A percentile compares a stretch with the other conserved stretches of the same genome.
phyloP scores from a whole-genome alignment of 2,113 vertebrate species.

The Sterrhoptilus dennistouni region DNA sequence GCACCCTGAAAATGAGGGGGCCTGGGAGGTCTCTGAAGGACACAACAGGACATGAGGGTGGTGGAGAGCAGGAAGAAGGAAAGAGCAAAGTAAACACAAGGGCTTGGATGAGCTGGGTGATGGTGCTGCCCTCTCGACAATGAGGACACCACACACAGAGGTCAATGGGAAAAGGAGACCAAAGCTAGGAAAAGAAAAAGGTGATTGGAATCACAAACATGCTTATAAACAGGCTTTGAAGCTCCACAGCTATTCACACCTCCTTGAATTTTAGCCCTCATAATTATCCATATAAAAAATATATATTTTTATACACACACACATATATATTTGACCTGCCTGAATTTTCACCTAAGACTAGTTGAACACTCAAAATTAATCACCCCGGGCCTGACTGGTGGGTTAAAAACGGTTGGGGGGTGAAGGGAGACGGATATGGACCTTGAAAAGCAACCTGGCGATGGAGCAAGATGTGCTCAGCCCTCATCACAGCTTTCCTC shows the following conservation, averaged over 20 bases:
- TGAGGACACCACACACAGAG: background rate
- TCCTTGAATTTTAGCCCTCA: background rate
- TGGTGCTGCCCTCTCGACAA: rapidly evolving
- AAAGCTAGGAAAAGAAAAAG: background rate
- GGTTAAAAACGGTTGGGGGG: background rate
- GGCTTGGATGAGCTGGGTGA: background rate
- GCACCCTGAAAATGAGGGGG: background rate
- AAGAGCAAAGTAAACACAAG: background rate
- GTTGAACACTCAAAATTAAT: background rate
- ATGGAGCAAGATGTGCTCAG: background rate
- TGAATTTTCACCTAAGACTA: background rate
- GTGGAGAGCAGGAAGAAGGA: background rate
- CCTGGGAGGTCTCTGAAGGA: background rate
- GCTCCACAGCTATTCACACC: background rate
- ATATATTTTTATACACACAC: background rate
- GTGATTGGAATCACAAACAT: background rate
- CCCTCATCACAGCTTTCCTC: background rate
- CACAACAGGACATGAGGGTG: background rate
- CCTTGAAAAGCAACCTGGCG: background rate
- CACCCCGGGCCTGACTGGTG: rapidly evolving
- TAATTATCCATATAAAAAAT: background rate
- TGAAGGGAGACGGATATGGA: background rate
- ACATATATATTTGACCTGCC: background rate
- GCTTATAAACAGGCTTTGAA: background rate
- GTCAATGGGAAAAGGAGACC: background rate